phyloP scores from a whole-genome alignment of 2,113 vertebrate species.

The Grus americana region DNA sequence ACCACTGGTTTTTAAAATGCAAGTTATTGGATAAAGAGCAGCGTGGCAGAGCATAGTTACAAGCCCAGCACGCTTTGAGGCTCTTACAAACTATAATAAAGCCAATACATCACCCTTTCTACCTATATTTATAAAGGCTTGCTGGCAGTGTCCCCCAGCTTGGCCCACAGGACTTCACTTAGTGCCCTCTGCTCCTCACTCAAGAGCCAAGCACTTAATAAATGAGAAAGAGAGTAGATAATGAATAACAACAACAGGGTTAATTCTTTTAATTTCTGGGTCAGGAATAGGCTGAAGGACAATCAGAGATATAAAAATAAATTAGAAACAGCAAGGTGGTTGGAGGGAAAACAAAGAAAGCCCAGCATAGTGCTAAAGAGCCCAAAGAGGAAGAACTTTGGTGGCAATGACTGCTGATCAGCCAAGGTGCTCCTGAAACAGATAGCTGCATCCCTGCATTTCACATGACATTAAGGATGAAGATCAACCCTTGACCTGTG shows the following conservation, averaged over 20 bases:
- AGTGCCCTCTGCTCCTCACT: not conserved
- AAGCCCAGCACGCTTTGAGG: not conserved
- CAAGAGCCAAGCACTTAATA: not conserved
- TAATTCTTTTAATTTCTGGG: not conserved
- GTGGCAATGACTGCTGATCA: slow-evolving; percentile 10
- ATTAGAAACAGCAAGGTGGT: not conserved
- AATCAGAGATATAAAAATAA: not conserved
- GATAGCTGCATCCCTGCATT: not conserved
- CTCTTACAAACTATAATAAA: not conserved
- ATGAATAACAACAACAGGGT: not conserved
- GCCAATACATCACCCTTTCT: not conserved
- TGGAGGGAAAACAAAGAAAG: not conserved
- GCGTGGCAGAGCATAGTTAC: not conserved
- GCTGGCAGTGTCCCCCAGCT: not conserved
- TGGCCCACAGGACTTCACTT: not conserved
- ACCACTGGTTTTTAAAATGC: not conserved
- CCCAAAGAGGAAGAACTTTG: not conserved
- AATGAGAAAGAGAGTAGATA: not conserved
- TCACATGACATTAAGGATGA: not conserved
- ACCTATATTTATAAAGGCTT: not conserved
- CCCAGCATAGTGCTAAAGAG: not conserved
- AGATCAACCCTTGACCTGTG: not conserved
- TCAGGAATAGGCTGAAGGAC: not conserved
- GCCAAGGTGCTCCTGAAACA: slow-evolving; percentile 19
- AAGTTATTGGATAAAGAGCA: not conserved